phyloP scores from a whole-genome alignment of 2,888 invertebrate genomes.

The Caradrina clavipalpis region DNA sequence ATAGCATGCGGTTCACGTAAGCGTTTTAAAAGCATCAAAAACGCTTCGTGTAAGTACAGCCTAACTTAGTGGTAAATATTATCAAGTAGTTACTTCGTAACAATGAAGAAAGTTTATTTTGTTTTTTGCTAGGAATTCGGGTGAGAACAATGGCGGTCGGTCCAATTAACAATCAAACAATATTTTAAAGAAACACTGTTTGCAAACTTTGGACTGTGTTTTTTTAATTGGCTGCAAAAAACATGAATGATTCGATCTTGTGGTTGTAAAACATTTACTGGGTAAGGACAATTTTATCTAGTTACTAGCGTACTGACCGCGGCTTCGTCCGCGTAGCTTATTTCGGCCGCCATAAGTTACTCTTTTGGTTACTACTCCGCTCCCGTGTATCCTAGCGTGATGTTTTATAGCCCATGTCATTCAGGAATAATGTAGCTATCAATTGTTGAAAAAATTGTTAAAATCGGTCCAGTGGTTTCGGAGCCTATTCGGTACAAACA shows the following conservation, averaged over 20 bases:
- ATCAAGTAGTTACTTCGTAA: constrained; percentile 14
- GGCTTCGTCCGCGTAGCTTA: too few relatives aligned
- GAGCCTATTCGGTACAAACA: too few relatives aligned
- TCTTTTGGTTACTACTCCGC: too few relatives aligned
- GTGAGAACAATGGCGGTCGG: constrained; percentile 25
- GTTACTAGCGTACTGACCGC: too few relatives aligned
- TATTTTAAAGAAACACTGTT: constrained; percentile 23
- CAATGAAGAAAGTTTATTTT: constrained; percentile 44
- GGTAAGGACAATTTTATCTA: too few relatives aligned
- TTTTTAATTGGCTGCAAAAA: neutral
- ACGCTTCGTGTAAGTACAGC: neutral
- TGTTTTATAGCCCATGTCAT: too few relatives aligned
- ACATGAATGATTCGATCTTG: neutral
- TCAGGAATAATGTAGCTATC: too few relatives aligned
- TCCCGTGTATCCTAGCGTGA: too few relatives aligned
- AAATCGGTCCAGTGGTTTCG: too few relatives aligned
- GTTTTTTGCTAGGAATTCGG: constrained; percentile 25
- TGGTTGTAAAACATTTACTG: too few relatives aligned
- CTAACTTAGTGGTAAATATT: constrained; percentile 35
- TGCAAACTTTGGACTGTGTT: neutral
- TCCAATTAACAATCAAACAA: constrained; percentile 18
- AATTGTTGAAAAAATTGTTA: too few relatives aligned
- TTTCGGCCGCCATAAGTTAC: too few relatives aligned
- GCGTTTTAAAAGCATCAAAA: constrained; percentile 1
- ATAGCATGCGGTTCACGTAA: neutral